phyloP scores from a whole-genome alignment of 2,888 invertebrate genomes.

The Idaea biselata region DNA sequence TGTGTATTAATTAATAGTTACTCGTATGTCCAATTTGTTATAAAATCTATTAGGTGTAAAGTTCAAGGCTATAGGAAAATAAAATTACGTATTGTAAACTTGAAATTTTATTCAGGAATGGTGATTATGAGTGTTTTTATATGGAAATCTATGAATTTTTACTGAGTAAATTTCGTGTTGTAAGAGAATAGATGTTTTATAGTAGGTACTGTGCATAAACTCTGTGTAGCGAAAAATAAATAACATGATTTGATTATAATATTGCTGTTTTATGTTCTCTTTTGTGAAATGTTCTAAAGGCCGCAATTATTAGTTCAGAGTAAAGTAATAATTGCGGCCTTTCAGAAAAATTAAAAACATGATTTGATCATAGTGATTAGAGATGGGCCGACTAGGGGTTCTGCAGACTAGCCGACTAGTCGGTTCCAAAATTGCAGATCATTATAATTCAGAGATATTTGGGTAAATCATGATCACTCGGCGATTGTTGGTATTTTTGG shows the following conservation, averaged over 20 bases:
- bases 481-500: too few relatives aligned
- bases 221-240: conserved; percentile 54
- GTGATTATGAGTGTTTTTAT: conserved; percentile 47
- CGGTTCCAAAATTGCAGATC: too few relatives aligned
- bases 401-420: too few relatives aligned
- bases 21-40: neutral
- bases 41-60: conserved; percentile 5
- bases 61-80: conserved; percentile 22
- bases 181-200: conserved; percentile 26
- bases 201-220: conserved; percentile 37
- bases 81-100: conserved; percentile 40
- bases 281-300: conserved; percentile 39
- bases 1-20: neutral
- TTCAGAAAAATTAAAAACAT: conserved; percentile 49
- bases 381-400: too few relatives aligned
- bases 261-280: conserved; percentile 35
- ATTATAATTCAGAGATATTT: too few relatives aligned
- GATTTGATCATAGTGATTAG: conserved; percentile 37
- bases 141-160: conserved; percentile 30
- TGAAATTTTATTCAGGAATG: conserved; percentile 66
- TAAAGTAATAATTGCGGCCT: too few relatives aligned
- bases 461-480: too few relatives aligned
- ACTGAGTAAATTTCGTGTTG: conserved; percentile 42
- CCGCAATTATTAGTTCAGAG: conserved; percentile 16
- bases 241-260: conserved; percentile 41